phyloP scores from a whole-genome alignment of 2,888 invertebrate genomes.

The Lordiphosa fenestrarum region DNA sequence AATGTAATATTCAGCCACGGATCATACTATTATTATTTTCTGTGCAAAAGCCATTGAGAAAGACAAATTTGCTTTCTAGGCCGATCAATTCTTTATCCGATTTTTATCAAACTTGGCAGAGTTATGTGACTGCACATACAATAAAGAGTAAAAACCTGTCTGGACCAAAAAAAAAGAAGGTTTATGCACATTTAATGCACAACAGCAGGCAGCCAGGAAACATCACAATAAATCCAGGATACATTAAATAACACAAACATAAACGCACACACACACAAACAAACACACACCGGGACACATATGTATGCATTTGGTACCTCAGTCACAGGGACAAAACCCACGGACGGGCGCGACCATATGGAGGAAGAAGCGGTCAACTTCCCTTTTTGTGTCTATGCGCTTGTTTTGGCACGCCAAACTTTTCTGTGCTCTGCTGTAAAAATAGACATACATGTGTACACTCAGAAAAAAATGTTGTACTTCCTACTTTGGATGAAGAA shows the following conservation, averaged over 20 bases:
- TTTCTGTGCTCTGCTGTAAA: constrained; percentile 21
- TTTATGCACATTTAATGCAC: constrained; percentile 68
- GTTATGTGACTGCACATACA: constrained; percentile 14
- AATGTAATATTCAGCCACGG: no score
- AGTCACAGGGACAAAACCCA: no score
- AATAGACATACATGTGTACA: constrained; percentile 12
- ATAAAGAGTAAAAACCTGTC: constrained; percentile 21
- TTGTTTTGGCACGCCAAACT: constrained; percentile 58
- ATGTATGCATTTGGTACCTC: constrained; percentile 27
- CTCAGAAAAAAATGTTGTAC: neutral
- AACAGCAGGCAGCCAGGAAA: constrained; percentile 58
- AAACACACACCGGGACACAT: constrained; percentile 14
- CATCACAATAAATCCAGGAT: constrained; percentile 75
- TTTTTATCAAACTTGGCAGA: neutral
- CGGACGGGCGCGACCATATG: neutral
- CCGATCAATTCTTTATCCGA: no score
- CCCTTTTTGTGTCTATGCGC: constrained; percentile 64
- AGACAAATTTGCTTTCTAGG: no score
- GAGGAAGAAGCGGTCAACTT: constrained; percentile 59
- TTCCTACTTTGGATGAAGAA: no score
- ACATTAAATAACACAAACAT: constrained; percentile 71
- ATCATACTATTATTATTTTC: no score
- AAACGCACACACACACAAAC: constrained; percentile 7
- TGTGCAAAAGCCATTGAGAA: no score
- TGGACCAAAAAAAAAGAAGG: no score